phyloP scores from a whole-genome alignment of 2,797 vertebrate genomes.

The Sorex maritimensis region DNA sequence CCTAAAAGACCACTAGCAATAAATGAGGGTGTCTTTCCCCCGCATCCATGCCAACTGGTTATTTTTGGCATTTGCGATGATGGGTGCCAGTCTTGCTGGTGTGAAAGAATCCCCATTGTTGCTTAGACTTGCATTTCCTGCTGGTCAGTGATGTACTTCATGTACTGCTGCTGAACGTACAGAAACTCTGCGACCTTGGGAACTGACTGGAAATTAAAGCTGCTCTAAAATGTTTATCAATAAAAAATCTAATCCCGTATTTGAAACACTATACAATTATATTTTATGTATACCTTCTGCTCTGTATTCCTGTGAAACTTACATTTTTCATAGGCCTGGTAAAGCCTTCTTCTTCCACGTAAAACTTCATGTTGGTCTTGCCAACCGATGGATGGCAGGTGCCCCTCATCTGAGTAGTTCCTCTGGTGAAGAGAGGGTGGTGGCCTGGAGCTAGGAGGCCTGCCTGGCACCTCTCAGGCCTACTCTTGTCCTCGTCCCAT shows the following conservation, averaged over 20 bases:
- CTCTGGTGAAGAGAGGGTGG: accelerated
- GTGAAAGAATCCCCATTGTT: too few relatives aligned
- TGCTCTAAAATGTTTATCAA: background rate
- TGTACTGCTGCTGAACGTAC: background rate
- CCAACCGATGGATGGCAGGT: background rate
- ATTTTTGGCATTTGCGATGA: too few relatives aligned
- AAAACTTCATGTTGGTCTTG: background rate
- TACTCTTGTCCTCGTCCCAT: background rate
- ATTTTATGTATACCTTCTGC: background rate
- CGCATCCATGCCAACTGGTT: too few relatives aligned
- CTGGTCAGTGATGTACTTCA: too few relatives aligned
- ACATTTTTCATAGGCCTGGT: background rate
- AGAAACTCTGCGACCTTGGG: background rate
- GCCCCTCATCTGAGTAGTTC: too few relatives aligned
- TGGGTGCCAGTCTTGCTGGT: too few relatives aligned
- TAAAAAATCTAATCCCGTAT: background rate
- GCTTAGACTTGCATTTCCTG: too few relatives aligned
- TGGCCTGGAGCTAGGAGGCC: background rate
- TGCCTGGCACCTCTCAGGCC: background rate
- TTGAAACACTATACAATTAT: slow-evolving; percentile 20
- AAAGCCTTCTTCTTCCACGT: background rate
- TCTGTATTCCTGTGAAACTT: background rate
- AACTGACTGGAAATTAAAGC: slow-evolving; percentile 5
- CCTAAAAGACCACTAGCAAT: too few relatives aligned
- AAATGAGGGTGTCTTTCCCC: too few relatives aligned